phyloP scores from a whole-genome alignment of 2,888 invertebrate genomes.

The Ischnura elegans region DNA sequence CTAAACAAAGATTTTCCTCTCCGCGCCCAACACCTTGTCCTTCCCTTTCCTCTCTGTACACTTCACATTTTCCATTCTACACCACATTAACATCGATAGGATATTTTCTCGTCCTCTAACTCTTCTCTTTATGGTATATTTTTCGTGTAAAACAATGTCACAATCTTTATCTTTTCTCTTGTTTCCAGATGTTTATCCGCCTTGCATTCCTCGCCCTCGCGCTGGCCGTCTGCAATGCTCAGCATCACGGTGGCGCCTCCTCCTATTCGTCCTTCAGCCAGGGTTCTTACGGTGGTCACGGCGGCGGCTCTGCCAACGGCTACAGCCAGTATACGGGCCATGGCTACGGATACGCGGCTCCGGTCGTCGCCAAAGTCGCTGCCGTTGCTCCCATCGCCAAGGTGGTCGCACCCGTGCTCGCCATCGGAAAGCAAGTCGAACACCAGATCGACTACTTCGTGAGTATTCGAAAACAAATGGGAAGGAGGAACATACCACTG shows the following conservation, averaged over 20 bases:
- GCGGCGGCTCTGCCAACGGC: background rate
- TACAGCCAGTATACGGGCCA: background rate
- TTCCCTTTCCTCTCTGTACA: no score
- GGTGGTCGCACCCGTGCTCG: background rate
- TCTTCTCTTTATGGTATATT: no score
- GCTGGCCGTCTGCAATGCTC: conserved; percentile 48
- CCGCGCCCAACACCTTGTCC: no score
- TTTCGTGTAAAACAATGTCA: no score
- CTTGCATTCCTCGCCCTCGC: conserved; percentile 30
- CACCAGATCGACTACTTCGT: background rate
- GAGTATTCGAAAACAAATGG: background rate
- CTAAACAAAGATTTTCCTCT: no score
- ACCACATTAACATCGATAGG: no score
- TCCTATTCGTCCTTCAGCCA: background rate
- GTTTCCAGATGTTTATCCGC: conserved; percentile 21
- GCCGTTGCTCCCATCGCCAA: conserved; percentile 5
- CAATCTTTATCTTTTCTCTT: no score
- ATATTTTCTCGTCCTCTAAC: no score
- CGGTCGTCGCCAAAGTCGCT: background rate
- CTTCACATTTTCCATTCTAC: no score
- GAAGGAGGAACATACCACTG: no score
- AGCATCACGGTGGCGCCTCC: background rate
- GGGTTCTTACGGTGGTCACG: background rate
- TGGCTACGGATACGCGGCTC: background rate
- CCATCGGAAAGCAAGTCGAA: background rate